Conservation (phyloP, 1,140 invertebrate species). For the Heliconius eleuchia region DNA sequence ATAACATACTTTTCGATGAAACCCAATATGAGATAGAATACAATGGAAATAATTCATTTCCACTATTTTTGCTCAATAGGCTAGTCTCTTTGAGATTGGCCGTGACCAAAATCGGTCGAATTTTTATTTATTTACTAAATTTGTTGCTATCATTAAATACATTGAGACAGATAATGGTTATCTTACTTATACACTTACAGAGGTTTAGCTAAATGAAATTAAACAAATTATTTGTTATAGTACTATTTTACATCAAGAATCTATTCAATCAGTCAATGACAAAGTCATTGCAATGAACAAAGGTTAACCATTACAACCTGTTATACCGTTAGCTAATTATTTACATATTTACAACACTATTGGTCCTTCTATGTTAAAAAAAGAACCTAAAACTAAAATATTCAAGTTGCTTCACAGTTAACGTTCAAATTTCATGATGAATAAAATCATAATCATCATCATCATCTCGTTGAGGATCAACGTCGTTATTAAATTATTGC, state of each 20-base stretch:
- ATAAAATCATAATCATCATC: not conserved
- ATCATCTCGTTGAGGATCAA: not conserved
- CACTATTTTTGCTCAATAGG: not conserved
- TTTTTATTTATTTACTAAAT: not conserved
- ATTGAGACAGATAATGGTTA: slow-evolving; percentile 7
- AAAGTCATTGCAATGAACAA: slow-evolving; percentile 28
- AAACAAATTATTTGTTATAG: not conserved
- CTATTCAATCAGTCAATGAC: slow-evolving; percentile 34
- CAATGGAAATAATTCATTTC: not conserved
- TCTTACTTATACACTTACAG: not conserved
- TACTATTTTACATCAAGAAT: slow-evolving; percentile 12
- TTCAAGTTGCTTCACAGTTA: slow-evolving; percentile 9
- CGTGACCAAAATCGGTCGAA: not conserved
- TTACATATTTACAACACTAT: slow-evolving; percentile 78
- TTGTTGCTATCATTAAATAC: slow-evolving; percentile 7
- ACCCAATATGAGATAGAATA: not conserved
- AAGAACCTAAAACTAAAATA: slow-evolving; percentile 26
- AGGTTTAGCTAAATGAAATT: slow-evolving; percentile 1
- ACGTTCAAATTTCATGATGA: not conserved
- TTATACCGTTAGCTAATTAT: slow-evolving; percentile 66
- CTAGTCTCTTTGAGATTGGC: slow-evolving; percentile 2
- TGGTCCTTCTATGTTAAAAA: slow-evolving; percentile 75
- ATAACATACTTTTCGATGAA: too few species aligned
- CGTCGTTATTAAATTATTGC: slow-evolving; percentile 10
- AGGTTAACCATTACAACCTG: slow-evolving; percentile 56